Evolutionary conservation across 2,888 invertebrate genomes (phyloP).

Genomic region (Calliphora vomitoria): DNA sequence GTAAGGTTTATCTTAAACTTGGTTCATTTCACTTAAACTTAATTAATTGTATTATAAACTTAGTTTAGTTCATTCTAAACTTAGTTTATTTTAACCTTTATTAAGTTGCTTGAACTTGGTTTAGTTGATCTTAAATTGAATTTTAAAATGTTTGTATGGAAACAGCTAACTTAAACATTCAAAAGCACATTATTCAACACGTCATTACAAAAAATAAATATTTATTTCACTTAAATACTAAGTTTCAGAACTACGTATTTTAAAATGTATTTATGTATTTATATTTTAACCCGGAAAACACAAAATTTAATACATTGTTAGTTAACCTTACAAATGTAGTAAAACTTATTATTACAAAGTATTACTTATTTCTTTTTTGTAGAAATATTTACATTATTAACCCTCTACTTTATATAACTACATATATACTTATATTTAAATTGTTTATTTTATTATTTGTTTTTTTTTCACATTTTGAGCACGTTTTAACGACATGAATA

Average conservation of each 20-base stretch:
- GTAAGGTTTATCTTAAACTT: neutral
- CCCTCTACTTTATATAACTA: no score
- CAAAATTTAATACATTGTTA: neutral
- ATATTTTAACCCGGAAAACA: neutral
- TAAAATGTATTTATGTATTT: neutral
- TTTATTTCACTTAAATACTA: no score
- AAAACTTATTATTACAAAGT: neutral
- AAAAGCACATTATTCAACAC: no score
- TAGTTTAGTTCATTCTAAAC: no score
- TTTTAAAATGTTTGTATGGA: no score
- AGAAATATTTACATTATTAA: neutral
- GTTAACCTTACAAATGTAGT: neutral
- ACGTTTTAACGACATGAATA: slow-evolving; percentile 45
- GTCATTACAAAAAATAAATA: no score
- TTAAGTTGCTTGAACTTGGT: no score
- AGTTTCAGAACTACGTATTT: neutral
- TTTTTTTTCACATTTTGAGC: slow-evolving; percentile 5
- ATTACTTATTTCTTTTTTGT: neutral
- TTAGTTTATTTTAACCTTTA: no score
- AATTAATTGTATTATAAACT: no score
- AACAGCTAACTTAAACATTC: no score
- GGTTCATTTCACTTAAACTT: no score
- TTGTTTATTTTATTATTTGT: neutral
- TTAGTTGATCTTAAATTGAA: no score
- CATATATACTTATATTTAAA: neutral